phyloP scores from a whole-genome alignment of 1,140 invertebrate genomes.

The Delia radicum region DNA sequence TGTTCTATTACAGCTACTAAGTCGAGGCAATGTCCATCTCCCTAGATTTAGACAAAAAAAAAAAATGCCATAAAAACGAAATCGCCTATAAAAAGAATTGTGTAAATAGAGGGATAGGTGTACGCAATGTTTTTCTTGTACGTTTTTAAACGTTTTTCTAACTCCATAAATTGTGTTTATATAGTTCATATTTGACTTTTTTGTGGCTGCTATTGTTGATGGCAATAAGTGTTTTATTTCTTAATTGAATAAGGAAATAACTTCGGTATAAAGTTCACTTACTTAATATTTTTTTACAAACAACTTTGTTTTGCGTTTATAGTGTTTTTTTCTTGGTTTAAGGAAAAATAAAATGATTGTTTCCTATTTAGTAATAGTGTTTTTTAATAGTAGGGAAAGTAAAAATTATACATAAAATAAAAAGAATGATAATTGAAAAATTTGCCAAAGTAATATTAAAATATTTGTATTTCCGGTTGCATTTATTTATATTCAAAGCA shows the following conservation, averaged over 20 bases:
- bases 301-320: background rate
- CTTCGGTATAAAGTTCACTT: background rate
- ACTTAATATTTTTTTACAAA: background rate
- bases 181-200: no score
- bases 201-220: no score
- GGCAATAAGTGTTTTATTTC: background rate
- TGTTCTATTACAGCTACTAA: no score
- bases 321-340: background rate
- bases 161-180: no score
- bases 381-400: background rate
- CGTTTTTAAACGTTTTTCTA: no score
- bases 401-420: background rate
- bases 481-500: no score
- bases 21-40: no score
- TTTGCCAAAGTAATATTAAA: background rate
- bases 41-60: no score
- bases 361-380: background rate
- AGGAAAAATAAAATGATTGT: background rate
- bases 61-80: no score
- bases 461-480: background rate
- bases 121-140: no score
- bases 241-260: background rate
- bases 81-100: no score
- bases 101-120: no score
- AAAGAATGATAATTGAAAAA: background rate